Evolutionary conservation across 1,140 invertebrate genomes (phyloP).

Genomic region (Bombus cullumanus): DNA sequence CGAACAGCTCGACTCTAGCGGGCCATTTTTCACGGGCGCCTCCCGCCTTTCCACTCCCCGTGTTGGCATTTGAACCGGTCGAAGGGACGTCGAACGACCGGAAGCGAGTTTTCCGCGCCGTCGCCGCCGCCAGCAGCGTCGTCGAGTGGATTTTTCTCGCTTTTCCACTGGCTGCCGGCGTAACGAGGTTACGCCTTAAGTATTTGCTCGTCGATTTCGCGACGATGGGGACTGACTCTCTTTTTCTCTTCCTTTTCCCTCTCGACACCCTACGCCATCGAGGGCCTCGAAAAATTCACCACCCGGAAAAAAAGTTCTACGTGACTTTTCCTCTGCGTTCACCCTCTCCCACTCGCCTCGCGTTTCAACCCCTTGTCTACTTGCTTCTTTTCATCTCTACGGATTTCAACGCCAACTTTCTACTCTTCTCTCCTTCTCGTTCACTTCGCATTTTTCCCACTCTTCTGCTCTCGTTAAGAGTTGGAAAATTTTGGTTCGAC

Average conservation of each 20-base stretch:
- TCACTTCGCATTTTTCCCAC: neutral
- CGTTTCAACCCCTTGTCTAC: neutral
- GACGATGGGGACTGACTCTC: slow-evolving; percentile 54
- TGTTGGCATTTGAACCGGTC: slow-evolving; percentile 65
- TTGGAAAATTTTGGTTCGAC: neutral
- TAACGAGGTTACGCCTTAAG: slow-evolving; percentile 76
- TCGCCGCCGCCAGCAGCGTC: slow-evolving; percentile 65
- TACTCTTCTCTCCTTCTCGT: neutral
- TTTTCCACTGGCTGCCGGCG: slow-evolving; percentile 70
- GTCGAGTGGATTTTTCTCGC: slow-evolving; percentile 68
- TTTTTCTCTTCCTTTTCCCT: slow-evolving; percentile 10
- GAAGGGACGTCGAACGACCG: slow-evolving; percentile 67
- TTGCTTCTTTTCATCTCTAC: slow-evolving; percentile 27
- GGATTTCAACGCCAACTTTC: slow-evolving; percentile 41
- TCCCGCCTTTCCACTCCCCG: slow-evolving; percentile 18
- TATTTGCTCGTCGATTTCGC: slow-evolving; percentile 74
- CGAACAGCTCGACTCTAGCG: neutral
- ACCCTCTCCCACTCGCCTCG: neutral
- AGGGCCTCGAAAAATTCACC: slow-evolving; percentile 61
- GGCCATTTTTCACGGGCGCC: slow-evolving; percentile 48
- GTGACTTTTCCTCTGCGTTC: slow-evolving; percentile 52
- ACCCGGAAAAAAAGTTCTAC: slow-evolving; percentile 57
- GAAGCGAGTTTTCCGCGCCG: slow-evolving; percentile 74
- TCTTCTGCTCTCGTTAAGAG: neutral
- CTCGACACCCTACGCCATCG: slow-evolving; percentile 4